Base-by-base conservation (phyloP, 2,797 vertebrate species). In the Diplodus sargus region DNA sequence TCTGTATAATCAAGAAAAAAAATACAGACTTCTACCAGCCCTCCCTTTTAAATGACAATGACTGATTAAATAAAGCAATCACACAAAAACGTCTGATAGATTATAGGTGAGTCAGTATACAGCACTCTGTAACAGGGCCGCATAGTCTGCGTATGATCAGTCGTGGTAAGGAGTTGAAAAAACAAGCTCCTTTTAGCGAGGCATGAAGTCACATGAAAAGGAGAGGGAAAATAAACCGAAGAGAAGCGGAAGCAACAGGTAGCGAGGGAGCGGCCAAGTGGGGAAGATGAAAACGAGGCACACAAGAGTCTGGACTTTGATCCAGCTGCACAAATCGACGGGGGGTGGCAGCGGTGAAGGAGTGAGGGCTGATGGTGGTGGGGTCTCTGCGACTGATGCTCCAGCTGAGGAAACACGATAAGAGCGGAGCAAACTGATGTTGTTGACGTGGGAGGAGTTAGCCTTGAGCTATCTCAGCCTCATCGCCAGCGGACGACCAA, bases 321-420 rank as follows among this genome's bases (percentile, higher is more conserved):
- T 90, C 83, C 57, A 45, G 66, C 76, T 43, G 64, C 53, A 80
- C 66, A 69, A 74, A 85, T 70, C 76, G 28, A 48, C 4, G 60
- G 82, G 76, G 3, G 81, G 74, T 53, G 42, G 73, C 4, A 20
- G 22, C 48, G 6, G 66, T 13, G 60, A 47, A 13, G 48, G 23
- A 69, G 58, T 2, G 60, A 52, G 34, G 52, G 62, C 15, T 39
- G 22, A 42, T 20, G 42, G 23, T 9, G 23, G 58, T 20, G 76
- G 51, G 23, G 34, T 12, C 48, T 71, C 28, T 74, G 57, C 81
- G 68, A 86, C 83, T 72, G 85, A 89, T 83, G 85, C 82, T 83
- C 63, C 90, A 86, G 91, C 89, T 93, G 92, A 89, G 85, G 81
- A 92, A 92, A 92, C 70, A 82, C 18, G 86, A 91, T 89, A 89